Conservation (phyloP, 2,888 invertebrate species). For the Nephrocerus scutellatus region DNA sequence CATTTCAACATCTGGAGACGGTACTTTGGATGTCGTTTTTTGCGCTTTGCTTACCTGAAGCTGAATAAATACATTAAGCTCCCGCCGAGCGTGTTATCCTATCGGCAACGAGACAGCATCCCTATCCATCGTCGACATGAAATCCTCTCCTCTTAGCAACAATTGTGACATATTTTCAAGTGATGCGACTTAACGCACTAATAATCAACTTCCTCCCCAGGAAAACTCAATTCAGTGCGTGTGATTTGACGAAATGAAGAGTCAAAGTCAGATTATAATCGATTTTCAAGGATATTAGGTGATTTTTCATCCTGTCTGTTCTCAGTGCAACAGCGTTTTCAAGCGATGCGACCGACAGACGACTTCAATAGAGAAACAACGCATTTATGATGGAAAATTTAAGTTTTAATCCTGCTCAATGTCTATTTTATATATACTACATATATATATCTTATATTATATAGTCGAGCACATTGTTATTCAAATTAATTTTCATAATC, state of each 20-base stretch:
- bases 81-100: too few species aligned
- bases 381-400: neutral
- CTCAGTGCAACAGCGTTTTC: neutral
- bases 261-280: neutral
- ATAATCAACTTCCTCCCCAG: too few species aligned
- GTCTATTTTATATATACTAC: slow-evolving; percentile 24
- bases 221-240: too few species aligned
- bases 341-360: neutral
- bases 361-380: slow-evolving; percentile 18
- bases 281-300: neutral
- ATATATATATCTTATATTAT: slow-evolving; percentile 32
- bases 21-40: too few species aligned
- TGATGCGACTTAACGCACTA: too few species aligned
- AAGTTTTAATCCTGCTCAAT: neutral
- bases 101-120: too few species aligned
- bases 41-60: too few species aligned
- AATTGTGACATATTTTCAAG: slow-evolving; percentile 36
- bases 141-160: too few species aligned
- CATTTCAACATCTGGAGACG: too few species aligned
- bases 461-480: slow-evolving; percentile 38
- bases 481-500: slow-evolving; percentile 36
- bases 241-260: slow-evolving; percentile 1
- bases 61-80: too few species aligned
- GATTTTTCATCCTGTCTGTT: neutral
- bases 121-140: too few species aligned